Conservation (phyloP, 2,797 vertebrate genomes). For the Poecilia velifera region DNA sequence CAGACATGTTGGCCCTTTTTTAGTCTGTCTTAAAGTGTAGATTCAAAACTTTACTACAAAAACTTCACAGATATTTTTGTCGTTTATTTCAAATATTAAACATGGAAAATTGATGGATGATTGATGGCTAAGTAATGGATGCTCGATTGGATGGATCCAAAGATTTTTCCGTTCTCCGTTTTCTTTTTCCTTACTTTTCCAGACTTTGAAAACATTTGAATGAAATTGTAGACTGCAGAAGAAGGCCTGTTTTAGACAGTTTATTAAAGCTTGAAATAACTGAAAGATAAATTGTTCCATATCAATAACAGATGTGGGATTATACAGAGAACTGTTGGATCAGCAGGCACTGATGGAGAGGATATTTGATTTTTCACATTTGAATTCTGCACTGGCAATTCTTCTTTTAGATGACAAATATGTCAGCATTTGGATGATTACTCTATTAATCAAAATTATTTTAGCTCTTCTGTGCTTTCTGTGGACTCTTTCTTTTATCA, state of each 20-base stretch:
- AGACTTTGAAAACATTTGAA: background rate
- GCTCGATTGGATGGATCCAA: background rate
- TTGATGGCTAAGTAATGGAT: background rate
- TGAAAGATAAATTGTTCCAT: background rate
- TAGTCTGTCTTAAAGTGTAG: background rate
- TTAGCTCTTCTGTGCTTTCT: background rate
- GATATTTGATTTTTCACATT: background rate
- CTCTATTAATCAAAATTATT: background rate
- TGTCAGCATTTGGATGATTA: background rate
- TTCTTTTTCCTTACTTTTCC: background rate
- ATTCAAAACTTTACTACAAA: background rate
- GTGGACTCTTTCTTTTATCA: background rate
- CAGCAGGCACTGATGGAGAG: background rate
- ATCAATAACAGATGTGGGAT: background rate
- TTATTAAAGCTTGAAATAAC: background rate
- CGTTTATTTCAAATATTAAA: background rate
- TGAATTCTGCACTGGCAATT: background rate
- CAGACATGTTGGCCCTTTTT: background rate
- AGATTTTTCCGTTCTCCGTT: background rate
- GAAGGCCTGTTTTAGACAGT: background rate
- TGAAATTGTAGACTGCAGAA: background rate
- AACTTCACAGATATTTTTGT: background rate
- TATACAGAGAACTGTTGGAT: background rate
- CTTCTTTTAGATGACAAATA: background rate
- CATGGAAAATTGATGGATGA: background rate